phyloP scores from a whole-genome alignment of 2,888 invertebrate genomes.

The Archaeoteleia sp. region DNA sequence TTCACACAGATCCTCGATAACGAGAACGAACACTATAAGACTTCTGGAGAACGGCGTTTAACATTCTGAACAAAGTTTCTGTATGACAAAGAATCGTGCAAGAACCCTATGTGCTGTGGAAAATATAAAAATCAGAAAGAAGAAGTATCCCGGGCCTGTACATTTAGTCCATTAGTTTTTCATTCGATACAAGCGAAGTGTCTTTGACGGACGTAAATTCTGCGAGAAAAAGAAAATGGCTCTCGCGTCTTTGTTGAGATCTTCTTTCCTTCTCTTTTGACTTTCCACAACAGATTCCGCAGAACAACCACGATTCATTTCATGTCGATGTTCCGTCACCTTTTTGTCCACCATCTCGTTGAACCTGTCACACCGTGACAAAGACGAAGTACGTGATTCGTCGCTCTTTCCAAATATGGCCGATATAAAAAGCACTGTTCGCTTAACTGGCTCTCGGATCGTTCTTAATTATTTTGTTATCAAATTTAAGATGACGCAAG shows the following conservation, averaged over 20 bases:
- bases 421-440: conserved; percentile 5
- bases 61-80: neutral
- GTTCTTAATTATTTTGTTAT: too few species aligned
- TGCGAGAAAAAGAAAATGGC: neutral
- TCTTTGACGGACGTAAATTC: too few species aligned
- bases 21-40: conserved; percentile 21
- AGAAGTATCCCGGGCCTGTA: too few species aligned
- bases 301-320: conserved; percentile 7
- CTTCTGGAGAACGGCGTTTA: conserved; percentile 7
- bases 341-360: conserved; percentile 12
- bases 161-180: too few species aligned
- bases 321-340: conserved; percentile 16
- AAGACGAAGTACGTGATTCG: conserved; percentile 19
- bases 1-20: conserved; percentile 37
- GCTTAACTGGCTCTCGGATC: too few species aligned
- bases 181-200: too few species aligned
- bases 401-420: conserved; percentile 1
- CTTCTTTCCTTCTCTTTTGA: neutral
- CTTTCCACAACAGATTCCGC: conserved; percentile 3
- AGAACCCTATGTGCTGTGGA: too few species aligned
- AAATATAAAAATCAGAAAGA: too few species aligned
- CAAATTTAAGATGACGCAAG: too few species aligned
- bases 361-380: conserved; percentile 11
- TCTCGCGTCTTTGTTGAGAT: neutral
- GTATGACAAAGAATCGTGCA: too few species aligned